Conservation (phyloP, 2,888 invertebrate genomes). For the Ectemnius continuus region DNA sequence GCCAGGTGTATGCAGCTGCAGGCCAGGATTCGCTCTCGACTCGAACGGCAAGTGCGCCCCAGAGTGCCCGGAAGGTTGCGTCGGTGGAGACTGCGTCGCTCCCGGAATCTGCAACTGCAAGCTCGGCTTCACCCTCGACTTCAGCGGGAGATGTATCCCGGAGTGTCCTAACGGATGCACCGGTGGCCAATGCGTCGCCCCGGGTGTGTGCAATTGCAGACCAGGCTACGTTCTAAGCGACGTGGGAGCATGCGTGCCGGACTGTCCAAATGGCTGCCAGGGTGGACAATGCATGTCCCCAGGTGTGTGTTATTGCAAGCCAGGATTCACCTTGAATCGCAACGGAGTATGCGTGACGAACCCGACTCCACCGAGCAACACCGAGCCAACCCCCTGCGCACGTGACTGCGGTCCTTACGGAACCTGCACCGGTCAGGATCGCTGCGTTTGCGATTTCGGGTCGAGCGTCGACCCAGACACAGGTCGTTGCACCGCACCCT, state of each 20-base stretch:
- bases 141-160: slow-evolving; percentile 77
- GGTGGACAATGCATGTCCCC: slow-evolving; percentile 22
- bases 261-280: slow-evolving; percentile 23
- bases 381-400: slow-evolving; percentile 34
- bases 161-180: slow-evolving; percentile 9
- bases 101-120: slow-evolving; percentile 81
- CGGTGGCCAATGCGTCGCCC: neutral
- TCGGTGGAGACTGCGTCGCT: slow-evolving; percentile 78
- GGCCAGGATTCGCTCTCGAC: slow-evolving; percentile 67
- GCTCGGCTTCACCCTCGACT: slow-evolving; percentile 72
- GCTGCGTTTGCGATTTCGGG: slow-evolving; percentile 80
- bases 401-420: slow-evolving; percentile 43
- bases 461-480: slow-evolving; percentile 75
- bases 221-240: slow-evolving; percentile 24
- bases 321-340: neutral
- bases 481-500: slow-evolving; percentile 12
- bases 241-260: slow-evolving; percentile 32
- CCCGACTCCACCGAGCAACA: neutral
- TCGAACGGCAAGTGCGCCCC: slow-evolving; percentile 61
- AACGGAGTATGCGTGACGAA: neutral
- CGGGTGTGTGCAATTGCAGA: slow-evolving; percentile 2
- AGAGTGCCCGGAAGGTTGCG: slow-evolving; percentile 63
- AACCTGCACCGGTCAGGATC: slow-evolving; percentile 77
- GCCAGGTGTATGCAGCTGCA: slow-evolving; percentile 69
- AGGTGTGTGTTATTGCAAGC: slow-evolving; percentile 22